Conservation (phyloP, 2,113 vertebrate species). For the Scopus umbretta region DNA sequence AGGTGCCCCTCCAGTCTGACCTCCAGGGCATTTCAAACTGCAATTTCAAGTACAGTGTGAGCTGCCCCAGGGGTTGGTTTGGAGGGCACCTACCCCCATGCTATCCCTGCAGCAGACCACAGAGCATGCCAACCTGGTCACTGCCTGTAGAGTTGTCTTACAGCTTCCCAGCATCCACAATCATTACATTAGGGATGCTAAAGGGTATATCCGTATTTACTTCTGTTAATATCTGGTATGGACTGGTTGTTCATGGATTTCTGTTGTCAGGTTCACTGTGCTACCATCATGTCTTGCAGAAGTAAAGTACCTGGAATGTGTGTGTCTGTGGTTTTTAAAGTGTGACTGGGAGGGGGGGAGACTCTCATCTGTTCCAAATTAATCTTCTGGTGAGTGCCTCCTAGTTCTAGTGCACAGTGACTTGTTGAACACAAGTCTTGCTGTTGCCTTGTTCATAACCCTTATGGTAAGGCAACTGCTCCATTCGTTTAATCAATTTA, state of each 20-base stretch:
- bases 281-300: not conserved
- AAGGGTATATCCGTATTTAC: not conserved
- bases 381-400: not conserved
- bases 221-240: not conserved
- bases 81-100: too few relatives aligned
- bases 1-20: not conserved
- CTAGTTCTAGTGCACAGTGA: not conserved
- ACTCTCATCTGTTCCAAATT: not conserved
- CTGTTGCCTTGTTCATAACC: not conserved
- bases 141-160: not conserved
- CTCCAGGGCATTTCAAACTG: rapidly evolving
- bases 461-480: not conserved
- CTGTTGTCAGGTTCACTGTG: not conserved
- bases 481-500: not conserved
- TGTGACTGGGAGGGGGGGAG: not conserved
- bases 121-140: not conserved
- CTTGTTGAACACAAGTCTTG: not conserved
- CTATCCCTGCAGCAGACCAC: not conserved
- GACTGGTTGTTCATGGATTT: not conserved
- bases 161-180: not conserved
- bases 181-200: rapidly evolving
- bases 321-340: not conserved
- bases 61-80: not conserved
- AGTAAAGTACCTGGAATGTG: not conserved
- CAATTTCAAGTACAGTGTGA: not conserved